A percentile compares a stretch with the other conserved stretches of the same genome.
phyloP scores from a whole-genome alignment of 2,888 invertebrate species.

The Drosophila peninsularis region DNA sequence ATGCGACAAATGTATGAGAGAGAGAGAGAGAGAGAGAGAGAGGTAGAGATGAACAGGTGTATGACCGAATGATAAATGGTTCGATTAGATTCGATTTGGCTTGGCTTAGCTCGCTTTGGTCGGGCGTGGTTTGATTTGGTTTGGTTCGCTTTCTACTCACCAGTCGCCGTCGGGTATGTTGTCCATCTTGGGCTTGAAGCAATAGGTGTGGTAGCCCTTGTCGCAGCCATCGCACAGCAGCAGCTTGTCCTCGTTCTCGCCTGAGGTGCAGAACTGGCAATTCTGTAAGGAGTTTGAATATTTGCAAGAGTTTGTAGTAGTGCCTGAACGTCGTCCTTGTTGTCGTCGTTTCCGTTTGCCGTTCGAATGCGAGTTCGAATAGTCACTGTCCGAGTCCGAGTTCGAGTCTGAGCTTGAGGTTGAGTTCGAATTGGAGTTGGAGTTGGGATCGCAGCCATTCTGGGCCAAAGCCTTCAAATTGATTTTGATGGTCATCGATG shows the following conservation, averaged over 20 bases:
- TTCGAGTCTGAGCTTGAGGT: constrained; percentile 25
- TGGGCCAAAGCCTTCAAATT: constrained; percentile 74
- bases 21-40: not conserved
- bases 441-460: constrained; percentile 40
- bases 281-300: constrained; percentile 88
- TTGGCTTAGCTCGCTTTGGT: not conserved
- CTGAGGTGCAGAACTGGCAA: constrained; percentile 98
- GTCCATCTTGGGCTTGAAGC: constrained; percentile 98
- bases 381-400: constrained; percentile 53
- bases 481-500: constrained; percentile 73
- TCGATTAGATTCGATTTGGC: not conserved
- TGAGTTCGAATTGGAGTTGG: constrained; percentile 11
- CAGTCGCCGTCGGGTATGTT: constrained; percentile 99
- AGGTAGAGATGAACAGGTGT: not conserved
- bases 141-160: constrained; percentile 86
- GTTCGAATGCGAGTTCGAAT: constrained; percentile 40
- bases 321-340: constrained; percentile 69
- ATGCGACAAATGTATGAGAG: constrained; percentile 42
- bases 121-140: not conserved
- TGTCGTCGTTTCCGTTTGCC: constrained; percentile 39
- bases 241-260: constrained; percentile 97
- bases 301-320: constrained; percentile 81
- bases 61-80: constrained; percentile 11
- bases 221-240: constrained; percentile 98
- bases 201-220: constrained; percentile 99